Evolutionary conservation across 2,113 vertebrate genomes (phyloP), one percentile per base, ranked within the genome.

Genomic region (Corythoichthys intestinalis): DNA sequence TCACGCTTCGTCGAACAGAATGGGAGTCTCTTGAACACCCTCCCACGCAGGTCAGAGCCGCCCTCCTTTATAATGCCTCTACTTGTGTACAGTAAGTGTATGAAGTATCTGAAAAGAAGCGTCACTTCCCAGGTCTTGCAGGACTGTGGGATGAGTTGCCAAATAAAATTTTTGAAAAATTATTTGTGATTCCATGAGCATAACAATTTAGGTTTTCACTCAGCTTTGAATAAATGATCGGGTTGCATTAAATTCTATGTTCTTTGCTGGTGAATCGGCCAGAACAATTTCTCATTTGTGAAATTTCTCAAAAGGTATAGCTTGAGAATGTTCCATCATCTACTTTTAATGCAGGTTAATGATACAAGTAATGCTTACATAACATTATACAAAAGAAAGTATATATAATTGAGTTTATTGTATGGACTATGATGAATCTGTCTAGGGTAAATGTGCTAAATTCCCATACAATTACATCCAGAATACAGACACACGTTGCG

Each of bases 21-120:
- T 75, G 73, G 80, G 66, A 81, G 46, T 68, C 59, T 66, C 67
- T 83, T 67, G 69, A 70, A 70, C 64, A 65, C 65, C 85, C 77
- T 67, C 81, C 86, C 83, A 77, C 80, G 77, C 82, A 89, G 87
- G 85, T 91, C 83, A 85, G 83, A 82, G 71, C 83, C 80, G 83
- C 83, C 87, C 90, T 86, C 71, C 71, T 76, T 84, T 78, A 78
- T 80, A 86, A 86, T 72, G 80, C 79, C 75, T 85, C 63, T 75
- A 74, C 77, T 48, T 1, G 13, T 58, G 62, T 64, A 49, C 44
- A 62, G 65, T 47, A 46, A 57, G 67, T 44, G 60, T 69, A 14
- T 74, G 56, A 68, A 80, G 75, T 79, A 60, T 73, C 80, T 72
- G 77, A 80, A 52, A 72, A 67, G 68, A 39, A 79, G 65, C 61